Evolutionary conservation across 2,113 vertebrate genomes (phyloP).

Genomic region (Alethe diademata): DNA sequence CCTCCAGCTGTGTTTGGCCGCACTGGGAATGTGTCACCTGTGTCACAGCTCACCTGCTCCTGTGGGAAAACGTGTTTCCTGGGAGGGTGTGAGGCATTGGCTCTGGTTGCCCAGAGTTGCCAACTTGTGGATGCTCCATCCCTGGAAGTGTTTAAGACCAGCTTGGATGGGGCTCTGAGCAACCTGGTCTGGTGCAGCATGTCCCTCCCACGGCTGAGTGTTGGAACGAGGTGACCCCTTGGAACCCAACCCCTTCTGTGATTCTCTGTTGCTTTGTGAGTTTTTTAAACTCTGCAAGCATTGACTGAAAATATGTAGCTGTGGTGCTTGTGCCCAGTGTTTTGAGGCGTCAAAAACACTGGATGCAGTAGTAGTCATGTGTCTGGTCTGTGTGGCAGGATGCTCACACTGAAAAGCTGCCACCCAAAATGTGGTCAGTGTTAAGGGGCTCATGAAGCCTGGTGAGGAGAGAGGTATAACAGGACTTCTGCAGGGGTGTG

Average conservation of each 20-base stretch:
- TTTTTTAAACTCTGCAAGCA: rapidly evolving
- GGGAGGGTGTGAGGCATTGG: neutral
- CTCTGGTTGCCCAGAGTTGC: neutral
- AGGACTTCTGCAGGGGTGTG: neutral
- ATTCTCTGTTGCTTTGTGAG: neutral
- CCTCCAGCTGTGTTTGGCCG: rapidly evolving
- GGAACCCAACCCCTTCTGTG: neutral
- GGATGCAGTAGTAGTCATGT: rapidly evolving
- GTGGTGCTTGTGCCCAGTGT: neutral
- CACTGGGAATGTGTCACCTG: rapidly evolving
- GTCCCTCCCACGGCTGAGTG: neutral
- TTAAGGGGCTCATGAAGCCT: neutral
- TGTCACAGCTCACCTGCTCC: rapidly evolving
- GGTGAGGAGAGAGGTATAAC: neutral
- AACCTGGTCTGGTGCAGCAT: rapidly evolving
- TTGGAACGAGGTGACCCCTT: neutral
- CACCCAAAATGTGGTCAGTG: neutral
- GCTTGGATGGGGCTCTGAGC: neutral
- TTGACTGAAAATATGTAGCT: rapidly evolving
- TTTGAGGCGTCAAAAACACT: neutral
- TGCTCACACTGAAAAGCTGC: neutral
- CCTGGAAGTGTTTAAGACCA: neutral
- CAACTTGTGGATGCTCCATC: neutral
- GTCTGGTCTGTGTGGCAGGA: neutral
- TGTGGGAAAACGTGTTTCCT: neutral